Evolutionary conservation across 2,113 vertebrate species (phyloP), one percentile per base, ranked within the genome.

Genomic region (Epinephelus moara): DNA sequence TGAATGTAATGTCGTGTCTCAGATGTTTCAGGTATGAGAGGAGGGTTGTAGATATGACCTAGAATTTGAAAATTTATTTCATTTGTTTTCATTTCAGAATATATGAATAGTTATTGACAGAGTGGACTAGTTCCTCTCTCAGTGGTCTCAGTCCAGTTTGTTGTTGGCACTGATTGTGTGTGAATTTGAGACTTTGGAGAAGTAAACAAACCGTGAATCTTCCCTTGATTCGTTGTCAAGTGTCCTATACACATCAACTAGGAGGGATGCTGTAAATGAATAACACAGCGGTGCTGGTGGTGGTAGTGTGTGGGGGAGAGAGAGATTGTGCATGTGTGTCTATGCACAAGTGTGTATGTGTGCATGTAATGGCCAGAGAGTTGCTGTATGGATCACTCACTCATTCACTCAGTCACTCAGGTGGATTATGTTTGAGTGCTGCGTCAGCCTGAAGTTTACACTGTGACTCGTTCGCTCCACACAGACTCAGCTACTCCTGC

Each of bases 221-320:
- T 27, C 42, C 49, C 12, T 45, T 55, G 47, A 79, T 68, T 80
- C 40, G 6, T 42, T 67, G 33, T 67, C 19, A 78, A 40, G 12
- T n/a, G 27, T 79, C 23, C 14, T 73, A 70, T 33, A 72, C 63
- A 67, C 47, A 60, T 76, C 27, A 60, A 57, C 59, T 3, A 52
- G 33, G 21, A 70, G 27, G 25, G 0, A 70, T 21, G 33, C 30
- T 84, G 70, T 87, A 13, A 80, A 86, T 86, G 33, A 79, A 47
- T 85, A 33, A 60, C 18, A 47, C 42, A 33, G 40, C 19, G 3
- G 42, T 45, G 42, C 42, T 45, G 18, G 19, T 25, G 18, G 19
- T 25, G 57, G 47, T 17, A 45, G 49, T 50, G 49, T 18, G 15
- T 50, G 1, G 30, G 27, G 18, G 52, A 19, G 52, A 15, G 18